Percentiles rank a stretch among this genome's conserved stretches.
Evolutionary conservation across 2,797 vertebrate species (phyloP).

Genomic region (Propithecus perrieri): DNA sequence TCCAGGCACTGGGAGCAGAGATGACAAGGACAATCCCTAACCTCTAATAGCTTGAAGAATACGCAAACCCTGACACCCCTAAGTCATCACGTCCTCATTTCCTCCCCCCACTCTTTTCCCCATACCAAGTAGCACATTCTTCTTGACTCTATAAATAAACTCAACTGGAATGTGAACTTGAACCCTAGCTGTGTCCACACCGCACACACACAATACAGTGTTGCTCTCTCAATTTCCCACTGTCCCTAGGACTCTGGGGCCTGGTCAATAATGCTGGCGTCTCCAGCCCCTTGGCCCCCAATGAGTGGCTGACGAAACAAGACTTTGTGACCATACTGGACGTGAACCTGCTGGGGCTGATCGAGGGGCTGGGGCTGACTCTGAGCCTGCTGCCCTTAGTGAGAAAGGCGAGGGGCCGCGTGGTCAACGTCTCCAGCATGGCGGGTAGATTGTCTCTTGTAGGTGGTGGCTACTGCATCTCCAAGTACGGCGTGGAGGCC

Average conservation of each 20-base stretch:
- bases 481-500: slow-evolving; percentile 76
- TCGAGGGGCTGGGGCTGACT: slow-evolving; percentile 85
- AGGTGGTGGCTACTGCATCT: slow-evolving; percentile 78
- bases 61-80: too few species aligned
- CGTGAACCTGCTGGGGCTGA: slow-evolving; percentile 81
- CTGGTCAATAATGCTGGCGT: slow-evolving; percentile 84
- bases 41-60: too few species aligned
- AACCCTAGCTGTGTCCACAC: too few species aligned
- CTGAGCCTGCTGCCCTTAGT: slow-evolving; percentile 74
- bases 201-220: neutral
- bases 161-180: neutral
- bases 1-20: too few species aligned
- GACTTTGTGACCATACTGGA: slow-evolving; percentile 79
- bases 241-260: slow-evolving; percentile 83
- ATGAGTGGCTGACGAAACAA: slow-evolving; percentile 81
- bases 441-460: neutral
- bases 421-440: slow-evolving; percentile 76
- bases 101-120: too few species aligned
- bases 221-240: neutral
- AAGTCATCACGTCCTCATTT: too few species aligned
- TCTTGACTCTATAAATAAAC: neutral
- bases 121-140: neutral
- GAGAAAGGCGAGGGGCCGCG: slow-evolving; percentile 69
- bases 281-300: fast-evolving
- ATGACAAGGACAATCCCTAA: too few species aligned